Evolutionary conservation across 2,797 vertebrate genomes (phyloP), one percentile per base, ranked within the genome.

Genomic region (Neosilurus hyrtlii): DNA sequence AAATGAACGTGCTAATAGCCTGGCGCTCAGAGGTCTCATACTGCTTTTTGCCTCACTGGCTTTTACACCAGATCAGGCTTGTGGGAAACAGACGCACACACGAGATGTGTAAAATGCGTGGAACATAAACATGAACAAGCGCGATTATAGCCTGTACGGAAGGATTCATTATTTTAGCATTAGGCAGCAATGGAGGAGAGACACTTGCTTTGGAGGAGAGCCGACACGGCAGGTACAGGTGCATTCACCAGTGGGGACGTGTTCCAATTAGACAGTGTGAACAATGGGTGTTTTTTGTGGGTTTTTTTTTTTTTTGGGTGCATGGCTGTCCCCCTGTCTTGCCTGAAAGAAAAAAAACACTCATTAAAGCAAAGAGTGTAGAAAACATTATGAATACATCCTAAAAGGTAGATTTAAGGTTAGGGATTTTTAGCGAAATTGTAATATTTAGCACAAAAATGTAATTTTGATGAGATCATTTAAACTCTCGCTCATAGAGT

Each of bases 1-100:
- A 93, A 93, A 94, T 94, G 93, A 93, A 95, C 52, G 88, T 93
- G 94, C 89, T 94, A 93, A 95, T 93, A 91, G 93, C 91, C 91
- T 87, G 80, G 87, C 82, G 81, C 89, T 86, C 92, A 88, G 89
- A 92, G 91, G 91, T 90, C 91, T 92, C 84, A 71, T 80, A 86
- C 89, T 88, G 89, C 88, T 86, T 86, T 91, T 82, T 82, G 79
- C 82, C 87, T 59, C 80, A 9, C 68, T 26, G 77, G 54, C 83
- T 61, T 81, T 79, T 79, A 77, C 63, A 72, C 88, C 87, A 87
- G 89, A 82, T 87, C 70, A 26, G 89, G 89, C 90, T 85, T 89
- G 82, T 89, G 91, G 90, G 92, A 92, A 89, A 62, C 9, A 76
- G 76, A 84, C 89, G 85, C 86, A 87, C 90, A 90, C 89, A 71